A percentile compares a stretch with the other conserved stretches of the same genome.
phyloP scores from a whole-genome alignment of 2,113 vertebrate genomes.

The Oenanthe melanoleuca region DNA sequence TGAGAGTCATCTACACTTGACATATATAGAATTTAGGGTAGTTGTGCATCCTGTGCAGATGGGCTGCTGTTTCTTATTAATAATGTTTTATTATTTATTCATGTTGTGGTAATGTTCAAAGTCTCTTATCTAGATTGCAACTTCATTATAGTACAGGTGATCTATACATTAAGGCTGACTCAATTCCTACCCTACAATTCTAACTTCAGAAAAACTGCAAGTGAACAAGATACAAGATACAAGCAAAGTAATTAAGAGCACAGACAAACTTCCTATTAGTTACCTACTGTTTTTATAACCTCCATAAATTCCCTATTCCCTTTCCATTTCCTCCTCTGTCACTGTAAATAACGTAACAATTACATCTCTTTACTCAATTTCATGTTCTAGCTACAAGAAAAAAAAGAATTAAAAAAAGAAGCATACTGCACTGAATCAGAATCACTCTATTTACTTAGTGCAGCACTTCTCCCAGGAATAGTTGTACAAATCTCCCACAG shows the following conservation, averaged over 20 bases:
- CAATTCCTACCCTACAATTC: neutral
- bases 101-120: neutral
- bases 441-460: neutral
- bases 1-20: neutral
- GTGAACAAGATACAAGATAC: neutral
- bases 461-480: neutral
- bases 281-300: neutral
- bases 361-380: neutral
- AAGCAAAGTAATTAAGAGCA: slow-evolving; percentile 3
- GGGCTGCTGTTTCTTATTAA: neutral
- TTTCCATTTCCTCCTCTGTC: neutral
- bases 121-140: neutral
- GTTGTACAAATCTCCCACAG: neutral
- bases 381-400: neutral
- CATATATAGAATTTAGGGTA: neutral
- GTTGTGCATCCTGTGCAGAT: neutral
- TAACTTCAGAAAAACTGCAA: neutral
- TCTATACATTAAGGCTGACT: neutral
- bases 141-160: neutral
- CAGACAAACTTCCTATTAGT: neutral
- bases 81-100: neutral
- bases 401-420: neutral
- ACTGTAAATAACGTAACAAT: neutral
- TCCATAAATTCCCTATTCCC: neutral
- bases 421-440: neutral